Base-by-base conservation (phyloP, 2,888 invertebrate species). In the Toxonevra muliebris region DNA sequence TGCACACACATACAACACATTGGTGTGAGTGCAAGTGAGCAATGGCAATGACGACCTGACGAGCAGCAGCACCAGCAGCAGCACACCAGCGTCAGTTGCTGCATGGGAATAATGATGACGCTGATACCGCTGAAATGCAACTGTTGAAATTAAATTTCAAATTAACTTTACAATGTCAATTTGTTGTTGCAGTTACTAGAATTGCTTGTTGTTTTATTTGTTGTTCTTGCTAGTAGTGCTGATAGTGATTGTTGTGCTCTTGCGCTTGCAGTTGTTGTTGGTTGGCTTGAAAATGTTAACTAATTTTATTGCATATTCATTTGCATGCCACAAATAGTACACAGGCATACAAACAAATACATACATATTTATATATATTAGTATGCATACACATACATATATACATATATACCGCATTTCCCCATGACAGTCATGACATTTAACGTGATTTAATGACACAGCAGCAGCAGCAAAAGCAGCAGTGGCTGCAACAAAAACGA, bases 281-380 rank as follows among this genome's bases (percentile, higher is more conserved):
- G 50, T 73, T 73, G 73, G 73, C 72, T 75, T 74, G 80, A 78
- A 79, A 80, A 79, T 78, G 79, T 79, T 79, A 78, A 80, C 80
- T 78, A 80, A 79, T 79, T 79, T 80, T 73, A 79, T 78, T 80
- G 79, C 76, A 79, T 64, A 68, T 68, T 68, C 68, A 68, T 64
- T 68, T 54, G 63, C 60, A 60, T 60, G 68, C 63, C 60, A 13
- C 53, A 30, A 41, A 55, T 53, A 42, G 42, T 20, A 42, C 20
- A 30, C 55, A 19, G 7, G 20, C 20, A 40, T 9, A 53, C 20
- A 17, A 8, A 12, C 13, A 52, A 42, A 17, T 41, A 15, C 42
- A 43, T 40, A 13, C 40, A 54, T 55, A 9, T 40, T 40, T 40
- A 10, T 19, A 19, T 20, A 64, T 57, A 41, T 40, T 17, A 52